Evolutionary conservation across 1,140 invertebrate genomes (phyloP), one percentile per base, ranked within the genome.

Genomic region (Nasonia vitripennis): DNA sequence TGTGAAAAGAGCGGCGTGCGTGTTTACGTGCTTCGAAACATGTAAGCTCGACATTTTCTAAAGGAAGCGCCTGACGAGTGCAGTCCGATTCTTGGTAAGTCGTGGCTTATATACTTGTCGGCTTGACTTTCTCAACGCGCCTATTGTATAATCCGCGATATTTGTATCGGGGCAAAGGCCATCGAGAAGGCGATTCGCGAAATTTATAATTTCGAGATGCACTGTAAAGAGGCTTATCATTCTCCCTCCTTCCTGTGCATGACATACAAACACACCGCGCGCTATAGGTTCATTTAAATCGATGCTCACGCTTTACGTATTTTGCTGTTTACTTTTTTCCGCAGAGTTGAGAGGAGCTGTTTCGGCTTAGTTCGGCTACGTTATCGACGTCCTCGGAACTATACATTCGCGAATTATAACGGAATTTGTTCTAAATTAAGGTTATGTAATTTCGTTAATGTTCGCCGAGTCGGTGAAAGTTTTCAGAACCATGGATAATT

Each of bases 341-440:
- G 48, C 14, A 0, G 14, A 51, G 12, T 51, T 51, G 12, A 51
- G 2, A 51, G 14, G 14, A 17, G 48, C 14, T 51, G 11, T 51
- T 51, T 41, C 14, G 41, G 6, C 45, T 12, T 23, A 23, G 20
- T 9, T 51, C 3, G 27, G n/a, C 31, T 34, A 55, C 6, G 11
- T 12, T 34, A n/a, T 62, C 12, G 12, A 78, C 20, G 31, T 34
- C 14, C 51, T 34, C 1, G 14, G 10, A 34, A 78, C 55, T 17
- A 23, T 78, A 31, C 31, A 78, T 78, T 67, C 31, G 67, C 37
- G 17, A 11, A 68, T 7, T 20, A 9, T 82, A 55, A 55, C 45
- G 45, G 62, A 83, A 74, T 51, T 31, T 83, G 45, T 31, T 73
- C 51, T 83, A 83, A 77, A 83, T 67, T 77, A 34, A 75, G 31